Evolutionary conservation across 2,888 invertebrate species (phyloP).

Genomic region (Atrina japonica): DNA sequence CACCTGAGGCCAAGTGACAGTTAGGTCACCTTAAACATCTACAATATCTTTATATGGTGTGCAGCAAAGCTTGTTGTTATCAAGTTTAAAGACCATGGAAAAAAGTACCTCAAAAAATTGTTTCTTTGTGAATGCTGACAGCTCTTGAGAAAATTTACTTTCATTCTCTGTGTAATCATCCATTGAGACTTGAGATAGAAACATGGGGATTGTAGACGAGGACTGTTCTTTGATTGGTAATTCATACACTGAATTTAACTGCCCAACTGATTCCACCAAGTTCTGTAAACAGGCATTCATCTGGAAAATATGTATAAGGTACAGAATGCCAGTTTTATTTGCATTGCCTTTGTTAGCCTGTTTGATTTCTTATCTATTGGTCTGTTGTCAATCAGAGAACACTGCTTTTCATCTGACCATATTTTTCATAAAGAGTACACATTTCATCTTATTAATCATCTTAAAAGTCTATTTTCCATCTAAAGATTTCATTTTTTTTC

Average conservation of each 20-base stretch:
- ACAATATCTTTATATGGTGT: too few relatives aligned
- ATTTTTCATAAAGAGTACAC: too few relatives aligned
- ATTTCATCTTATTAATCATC: too few relatives aligned
- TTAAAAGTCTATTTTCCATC: too few relatives aligned
- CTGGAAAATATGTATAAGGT: constrained; percentile 48
- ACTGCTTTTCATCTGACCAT: neutral
- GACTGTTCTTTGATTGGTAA: constrained; percentile 18
- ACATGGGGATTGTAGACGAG: constrained; percentile 41
- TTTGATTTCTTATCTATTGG: neutral
- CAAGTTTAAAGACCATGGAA: too few relatives aligned
- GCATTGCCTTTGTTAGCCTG: neutral
- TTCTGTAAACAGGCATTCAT: constrained; percentile 61
- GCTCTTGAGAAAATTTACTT: constrained; percentile 71
- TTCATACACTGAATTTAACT: constrained; percentile 57
- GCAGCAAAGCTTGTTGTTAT: too few relatives aligned
- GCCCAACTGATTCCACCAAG: constrained; percentile 53
- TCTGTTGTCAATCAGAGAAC: neutral
- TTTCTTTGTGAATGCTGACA: constrained; percentile 76
- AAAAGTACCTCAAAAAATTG: constrained; percentile 75
- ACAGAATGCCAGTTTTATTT: too few relatives aligned
- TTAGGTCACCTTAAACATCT: too few relatives aligned
- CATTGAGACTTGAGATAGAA: constrained; percentile 68
- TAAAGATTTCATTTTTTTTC: too few relatives aligned
- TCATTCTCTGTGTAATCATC: constrained; percentile 66
- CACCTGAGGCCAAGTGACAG: too few relatives aligned